Evolutionary conservation across 2,113 vertebrate species (phyloP), one percentile per base, ranked within the genome.

Genomic region (Petrocephalus zakoni): DNA sequence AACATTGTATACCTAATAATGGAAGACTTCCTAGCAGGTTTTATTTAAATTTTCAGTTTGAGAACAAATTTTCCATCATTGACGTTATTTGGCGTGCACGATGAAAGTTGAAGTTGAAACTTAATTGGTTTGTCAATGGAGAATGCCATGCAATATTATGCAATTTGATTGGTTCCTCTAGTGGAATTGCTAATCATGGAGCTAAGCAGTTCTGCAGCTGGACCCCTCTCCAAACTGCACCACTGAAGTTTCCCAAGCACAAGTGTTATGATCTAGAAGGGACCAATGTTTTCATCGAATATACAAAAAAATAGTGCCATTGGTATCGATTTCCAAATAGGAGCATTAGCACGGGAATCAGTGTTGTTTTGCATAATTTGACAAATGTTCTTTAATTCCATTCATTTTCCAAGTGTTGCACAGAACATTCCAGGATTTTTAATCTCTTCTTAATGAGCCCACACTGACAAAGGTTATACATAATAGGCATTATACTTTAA

Each of bases 341-440:
- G 95, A 92, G 87, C 93, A 93, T 92, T 95, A 89, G 75, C 93
- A 92, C 92, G 88, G 93, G 91, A 91, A 97, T 96, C 96, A 95
- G 95, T 97, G 95, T 10, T 42, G 82, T 95, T 95, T 94, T 92
- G 94, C 93, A 94, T 95, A 94, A 95, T 95, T 95, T 95, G 93
- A 95, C 94, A 95, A 94, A 95, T 91, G 90, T 90, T 94, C 92
- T 89, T 88, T 87, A 90, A 61, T 87, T 87, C 17, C 92, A 94
- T 93, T 95, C 93, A 91, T 94, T 94, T 93, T 91, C 75, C 87
- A 68, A 91, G 92, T 89, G 92, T 91, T 90, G 93, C 89, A 89
- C 88, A 90, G 88, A 88, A 89, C 91, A 89, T 90, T 49, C 75
- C 75, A 37, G 89, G 72, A 82, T 89, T 87, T 75, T 90, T 88